Conservation (phyloP, 2,888 invertebrate genomes). For the Pristionchus japonicus region DNA sequence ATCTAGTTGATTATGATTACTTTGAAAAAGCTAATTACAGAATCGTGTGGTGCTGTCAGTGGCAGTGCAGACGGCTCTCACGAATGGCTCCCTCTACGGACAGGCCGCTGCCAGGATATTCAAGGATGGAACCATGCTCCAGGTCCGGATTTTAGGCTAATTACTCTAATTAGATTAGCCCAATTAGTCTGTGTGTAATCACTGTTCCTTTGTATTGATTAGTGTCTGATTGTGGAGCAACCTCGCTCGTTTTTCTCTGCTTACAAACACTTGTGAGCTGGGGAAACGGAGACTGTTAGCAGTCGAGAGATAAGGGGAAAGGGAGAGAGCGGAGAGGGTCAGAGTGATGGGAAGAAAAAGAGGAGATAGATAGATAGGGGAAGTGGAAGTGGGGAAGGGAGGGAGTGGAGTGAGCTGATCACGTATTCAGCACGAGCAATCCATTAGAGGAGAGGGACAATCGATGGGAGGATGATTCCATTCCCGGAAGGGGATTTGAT, state of each 20-base stretch:
- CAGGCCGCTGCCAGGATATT: constrained; percentile 77
- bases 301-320: neutral
- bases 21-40: constrained; percentile 50
- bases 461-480: neutral
- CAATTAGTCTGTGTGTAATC: neutral
- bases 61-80: constrained; percentile 64
- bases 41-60: constrained; percentile 60
- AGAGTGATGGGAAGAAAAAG: neutral
- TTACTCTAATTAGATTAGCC: too few species aligned
- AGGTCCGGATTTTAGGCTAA: constrained; percentile 52
- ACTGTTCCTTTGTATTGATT: too few species aligned
- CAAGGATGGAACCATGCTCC: constrained; percentile 68
- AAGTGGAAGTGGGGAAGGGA: too few species aligned
- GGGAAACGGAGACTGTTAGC: neutral
- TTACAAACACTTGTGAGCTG: constrained; percentile 25
- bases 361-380: neutral
- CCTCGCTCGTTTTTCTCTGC: constrained; percentile 13
- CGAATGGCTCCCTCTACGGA: constrained; percentile 76
- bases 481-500: neutral
- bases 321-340: neutral
- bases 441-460: neutral
- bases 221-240: neutral
- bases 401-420: neutral
- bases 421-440: constrained; percentile 42
- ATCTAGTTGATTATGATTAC: neutral